Evolutionary conservation across 2,888 invertebrate species (phyloP), one percentile per base, ranked within the genome.

Genomic region (Penaeus monodon): DNA sequence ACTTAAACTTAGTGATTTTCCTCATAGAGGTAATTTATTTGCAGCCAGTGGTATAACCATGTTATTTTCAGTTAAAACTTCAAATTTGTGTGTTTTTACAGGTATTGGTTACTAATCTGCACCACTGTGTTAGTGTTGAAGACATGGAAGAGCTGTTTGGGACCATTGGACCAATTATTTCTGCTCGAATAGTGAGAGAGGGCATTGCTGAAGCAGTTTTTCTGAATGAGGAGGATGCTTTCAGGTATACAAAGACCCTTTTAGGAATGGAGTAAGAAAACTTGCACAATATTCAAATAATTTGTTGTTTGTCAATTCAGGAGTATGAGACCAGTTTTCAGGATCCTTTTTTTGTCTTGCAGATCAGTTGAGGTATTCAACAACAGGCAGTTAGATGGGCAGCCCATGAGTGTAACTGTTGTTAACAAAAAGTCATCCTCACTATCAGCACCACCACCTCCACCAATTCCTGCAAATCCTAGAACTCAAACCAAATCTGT

Each of bases 121-220:
- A 97, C 91, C 94, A 94, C 44, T 95, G 96, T 90, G 98, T 98
- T 8, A 97, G 97, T 24, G 96, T 96, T 91, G 96, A 96, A 91
- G 98, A 98, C 92, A 97, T 98, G 91, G 95, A 97, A 96, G 98
- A 98, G 93, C 93, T 98, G 77, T 98, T 98, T 93, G 97, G 97
- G 91, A 98, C 98, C 92, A 96, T 98, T 89, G 98, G 98, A 0
- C 96, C 96, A 77, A 94, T 98, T 92, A 93, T 96, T 85, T 96
- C 96, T 90, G 97, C 97, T 0, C 95, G 96, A 91, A 93, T 98
- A 91, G 96, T 97, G 24, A 95, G 97, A 76, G 95, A 96, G 0
- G 98, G 98, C 1, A 96, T 96, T 3, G 98, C 98, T 0, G 98
- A 98, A 93, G 97, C 98, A 1, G 96, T 97, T 90, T 98, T 97